Conservation (phyloP, 64 coral and sea anemone species). For the Pachyseris speciosa region DNA sequence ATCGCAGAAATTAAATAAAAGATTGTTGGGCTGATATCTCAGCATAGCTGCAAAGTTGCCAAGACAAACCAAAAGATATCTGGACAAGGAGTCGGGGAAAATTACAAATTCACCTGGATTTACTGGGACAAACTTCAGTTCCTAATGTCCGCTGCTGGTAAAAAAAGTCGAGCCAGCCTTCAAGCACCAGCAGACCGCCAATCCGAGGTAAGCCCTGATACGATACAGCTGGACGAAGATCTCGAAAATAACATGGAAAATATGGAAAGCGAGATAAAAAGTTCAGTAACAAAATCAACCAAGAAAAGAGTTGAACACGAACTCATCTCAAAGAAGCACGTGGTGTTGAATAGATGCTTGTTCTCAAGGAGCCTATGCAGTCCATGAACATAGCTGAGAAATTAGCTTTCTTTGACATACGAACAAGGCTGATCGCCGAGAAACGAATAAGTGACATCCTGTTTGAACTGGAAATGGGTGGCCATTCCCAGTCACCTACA, state of each 20-base stretch:
- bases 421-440: constrained; percentile 52
- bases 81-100: constrained; percentile 4
- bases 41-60: constrained; percentile 5
- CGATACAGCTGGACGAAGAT: neutral
- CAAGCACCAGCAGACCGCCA: neutral
- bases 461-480: constrained; percentile 48
- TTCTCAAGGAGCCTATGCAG: constrained; percentile 12
- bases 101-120: constrained; percentile 20
- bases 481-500: neutral
- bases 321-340: neutral
- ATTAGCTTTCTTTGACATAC: constrained; percentile 35
- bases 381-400: constrained; percentile 16
- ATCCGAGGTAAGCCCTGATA: neutral
- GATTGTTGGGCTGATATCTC: constrained; percentile 28
- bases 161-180: neutral
- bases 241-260: neutral
- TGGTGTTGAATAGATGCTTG: constrained; percentile 2
- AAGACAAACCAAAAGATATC: constrained; percentile 9
- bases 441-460: constrained; percentile 41
- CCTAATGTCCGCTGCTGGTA: neutral
- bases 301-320: neutral
- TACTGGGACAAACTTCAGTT: constrained; percentile 46
- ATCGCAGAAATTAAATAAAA: neutral
- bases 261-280: neutral
- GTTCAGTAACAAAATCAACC: neutral